Evolutionary conservation across 1,140 invertebrate species (phyloP).

Genomic region (Calliopsis andreniformis): DNA sequence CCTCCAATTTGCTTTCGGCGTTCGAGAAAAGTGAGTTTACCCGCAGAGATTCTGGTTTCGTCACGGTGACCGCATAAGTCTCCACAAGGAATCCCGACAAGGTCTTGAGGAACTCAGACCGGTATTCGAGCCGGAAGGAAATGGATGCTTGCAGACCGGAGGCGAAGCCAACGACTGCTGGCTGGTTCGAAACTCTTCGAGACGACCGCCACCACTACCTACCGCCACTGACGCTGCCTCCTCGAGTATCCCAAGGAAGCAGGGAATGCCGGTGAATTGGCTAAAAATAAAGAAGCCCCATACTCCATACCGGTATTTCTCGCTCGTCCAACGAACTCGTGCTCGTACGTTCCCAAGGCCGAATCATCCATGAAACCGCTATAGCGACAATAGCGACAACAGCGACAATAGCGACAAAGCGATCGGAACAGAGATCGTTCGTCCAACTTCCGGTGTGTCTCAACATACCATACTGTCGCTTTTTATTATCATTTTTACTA

Average conservation of each 20-base stretch:
- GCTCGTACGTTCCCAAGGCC: slow-evolving; percentile 10
- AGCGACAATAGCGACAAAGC: slow-evolving; percentile 4
- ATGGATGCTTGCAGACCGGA: neutral
- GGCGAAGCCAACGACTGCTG: slow-evolving; percentile 25
- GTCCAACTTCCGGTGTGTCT: neutral
- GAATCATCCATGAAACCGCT: slow-evolving; percentile 13
- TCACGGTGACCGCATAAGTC: neutral
- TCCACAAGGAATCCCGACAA: slow-evolving; percentile 29
- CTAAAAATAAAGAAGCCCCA: slow-evolving; percentile 61
- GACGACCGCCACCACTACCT: neutral
- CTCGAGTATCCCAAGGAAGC: slow-evolving; percentile 3
- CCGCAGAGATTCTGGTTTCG: neutral
- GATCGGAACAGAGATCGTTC: neutral
- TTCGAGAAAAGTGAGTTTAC: neutral
- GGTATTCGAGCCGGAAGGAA: slow-evolving; percentile 31
- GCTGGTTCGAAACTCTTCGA: neutral
- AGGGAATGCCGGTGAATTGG: slow-evolving; percentile 26
- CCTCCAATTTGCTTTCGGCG: neutral
- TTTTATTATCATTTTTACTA: too few relatives aligned
- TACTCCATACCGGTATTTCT: slow-evolving; percentile 27
- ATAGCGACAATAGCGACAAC: neutral
- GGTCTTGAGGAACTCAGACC: neutral
- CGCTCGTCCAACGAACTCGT: slow-evolving; percentile 41
- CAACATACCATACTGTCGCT: neutral
- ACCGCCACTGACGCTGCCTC: neutral